These are phyloP conservation scores for Zosterops hypoxanthus DNA, from an alignment of 2,113 vertebrate genomes.

Conservation along the genomic window DNA sequence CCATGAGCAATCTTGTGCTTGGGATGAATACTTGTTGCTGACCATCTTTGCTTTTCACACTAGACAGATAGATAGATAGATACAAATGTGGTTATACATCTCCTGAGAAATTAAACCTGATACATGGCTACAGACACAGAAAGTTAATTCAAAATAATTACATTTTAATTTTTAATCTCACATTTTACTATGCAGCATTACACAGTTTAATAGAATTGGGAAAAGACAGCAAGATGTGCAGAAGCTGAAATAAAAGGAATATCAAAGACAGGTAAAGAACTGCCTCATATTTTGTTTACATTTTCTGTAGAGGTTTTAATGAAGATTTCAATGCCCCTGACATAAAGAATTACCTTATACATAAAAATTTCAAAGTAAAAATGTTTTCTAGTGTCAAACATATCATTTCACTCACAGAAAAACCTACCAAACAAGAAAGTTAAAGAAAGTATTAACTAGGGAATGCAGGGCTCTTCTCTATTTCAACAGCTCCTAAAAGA, in stretches of 20 bases:
- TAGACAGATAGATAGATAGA: not conserved
- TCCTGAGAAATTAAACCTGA: not conserved
- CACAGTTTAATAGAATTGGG: not conserved
- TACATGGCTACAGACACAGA: not conserved
- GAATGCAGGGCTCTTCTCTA: not conserved
- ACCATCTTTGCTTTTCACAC: not conserved
- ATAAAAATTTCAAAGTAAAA: not conserved
- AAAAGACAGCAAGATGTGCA: not conserved
- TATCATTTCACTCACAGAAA: not conserved
- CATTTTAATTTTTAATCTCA: not conserved
- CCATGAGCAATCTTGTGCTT: not conserved
- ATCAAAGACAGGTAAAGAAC: not conserved
- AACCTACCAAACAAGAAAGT: not conserved
- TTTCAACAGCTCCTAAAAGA: not conserved
- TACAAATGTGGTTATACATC: not conserved
- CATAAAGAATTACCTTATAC: not conserved
- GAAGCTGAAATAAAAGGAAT: constrained; percentile 1
- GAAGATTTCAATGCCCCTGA: not conserved
- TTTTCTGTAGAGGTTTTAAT: not conserved
- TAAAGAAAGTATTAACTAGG: not conserved
- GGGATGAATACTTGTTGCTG: not conserved
- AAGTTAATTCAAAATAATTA: not conserved
- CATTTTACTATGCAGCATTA: not conserved
- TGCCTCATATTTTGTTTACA: not conserved
- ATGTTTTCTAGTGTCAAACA: not conserved